Evolutionary conservation across 2,797 vertebrate genomes (phyloP).

Genomic region (Picus viridis): DNA sequence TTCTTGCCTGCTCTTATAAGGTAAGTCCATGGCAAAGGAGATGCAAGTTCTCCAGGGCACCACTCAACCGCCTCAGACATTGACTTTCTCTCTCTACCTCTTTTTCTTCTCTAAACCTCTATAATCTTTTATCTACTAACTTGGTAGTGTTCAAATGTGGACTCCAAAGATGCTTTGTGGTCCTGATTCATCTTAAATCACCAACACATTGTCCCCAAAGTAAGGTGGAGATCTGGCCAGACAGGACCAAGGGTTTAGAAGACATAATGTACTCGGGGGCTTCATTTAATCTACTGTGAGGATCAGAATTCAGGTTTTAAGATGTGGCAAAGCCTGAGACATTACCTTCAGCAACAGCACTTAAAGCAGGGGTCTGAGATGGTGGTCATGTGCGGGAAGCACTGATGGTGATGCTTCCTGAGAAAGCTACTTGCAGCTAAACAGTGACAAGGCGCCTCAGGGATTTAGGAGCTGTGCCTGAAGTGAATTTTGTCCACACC

Average conservation of each 20-base stretch:
- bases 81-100: neutral
- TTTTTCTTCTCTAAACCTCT: neutral
- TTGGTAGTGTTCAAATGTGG: neutral
- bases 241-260: neutral
- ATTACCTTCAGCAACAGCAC: neutral
- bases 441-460: neutral
- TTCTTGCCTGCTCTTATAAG: neutral
- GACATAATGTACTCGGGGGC: neutral
- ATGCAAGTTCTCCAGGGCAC: neutral
- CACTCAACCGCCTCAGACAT: neutral
- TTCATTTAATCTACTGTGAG: neutral
- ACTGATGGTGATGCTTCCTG: neutral
- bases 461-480: neutral
- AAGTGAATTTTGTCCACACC: neutral
- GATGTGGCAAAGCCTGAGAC: neutral
- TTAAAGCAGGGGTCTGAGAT: neutral
- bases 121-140: neutral
- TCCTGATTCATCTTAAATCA: neutral
- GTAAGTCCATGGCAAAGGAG: neutral
- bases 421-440: neutral
- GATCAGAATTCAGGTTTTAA: neutral
- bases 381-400: rapidly evolving
- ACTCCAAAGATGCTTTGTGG: neutral
- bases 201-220: neutral
- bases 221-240: neutral